Percentiles rank a stretch among this genome's conserved stretches.
Evolutionary conservation across 2,797 vertebrate genomes (phyloP).

Genomic region (Masticophis lateralis): DNA sequence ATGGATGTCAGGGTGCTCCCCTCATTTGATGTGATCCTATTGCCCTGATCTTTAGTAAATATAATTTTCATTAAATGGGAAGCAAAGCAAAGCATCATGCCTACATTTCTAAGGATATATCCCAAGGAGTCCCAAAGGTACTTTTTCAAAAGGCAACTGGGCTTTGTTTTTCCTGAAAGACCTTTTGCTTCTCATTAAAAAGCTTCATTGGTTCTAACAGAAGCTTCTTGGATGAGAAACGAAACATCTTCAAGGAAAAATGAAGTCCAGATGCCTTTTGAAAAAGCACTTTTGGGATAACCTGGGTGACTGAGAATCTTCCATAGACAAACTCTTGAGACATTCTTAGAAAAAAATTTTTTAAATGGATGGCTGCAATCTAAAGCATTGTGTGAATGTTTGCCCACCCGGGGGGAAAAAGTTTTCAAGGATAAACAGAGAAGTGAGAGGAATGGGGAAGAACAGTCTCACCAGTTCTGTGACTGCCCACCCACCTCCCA

Average conservation of each 20-base stretch:
- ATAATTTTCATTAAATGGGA: neutral
- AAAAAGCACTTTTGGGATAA: neutral
- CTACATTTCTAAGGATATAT: neutral
- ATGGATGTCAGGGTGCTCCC: neutral
- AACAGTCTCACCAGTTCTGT: neutral
- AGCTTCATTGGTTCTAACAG: neutral
- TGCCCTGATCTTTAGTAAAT: neutral
- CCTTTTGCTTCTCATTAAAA: neutral
- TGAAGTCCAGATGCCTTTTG: neutral
- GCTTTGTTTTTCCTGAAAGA: neutral
- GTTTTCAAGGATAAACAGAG: neutral
- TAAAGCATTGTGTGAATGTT: neutral
- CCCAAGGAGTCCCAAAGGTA: neutral
- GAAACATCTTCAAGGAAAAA: neutral
- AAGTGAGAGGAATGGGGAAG: neutral
- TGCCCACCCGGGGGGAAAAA: neutral
- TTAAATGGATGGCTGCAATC: neutral
- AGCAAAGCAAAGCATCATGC: neutral
- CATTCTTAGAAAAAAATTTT: neutral
- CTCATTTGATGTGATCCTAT: neutral
- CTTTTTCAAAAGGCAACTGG: neutral
- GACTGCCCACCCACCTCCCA: accelerated
- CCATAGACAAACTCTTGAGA: neutral
- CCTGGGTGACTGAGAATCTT: neutral
- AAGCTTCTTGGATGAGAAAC: neutral